Percentiles rank a stretch among this genome's conserved stretches.
Evolutionary conservation across 2,113 vertebrate species (phyloP).

Genomic region (Aleadryas rufinucha): DNA sequence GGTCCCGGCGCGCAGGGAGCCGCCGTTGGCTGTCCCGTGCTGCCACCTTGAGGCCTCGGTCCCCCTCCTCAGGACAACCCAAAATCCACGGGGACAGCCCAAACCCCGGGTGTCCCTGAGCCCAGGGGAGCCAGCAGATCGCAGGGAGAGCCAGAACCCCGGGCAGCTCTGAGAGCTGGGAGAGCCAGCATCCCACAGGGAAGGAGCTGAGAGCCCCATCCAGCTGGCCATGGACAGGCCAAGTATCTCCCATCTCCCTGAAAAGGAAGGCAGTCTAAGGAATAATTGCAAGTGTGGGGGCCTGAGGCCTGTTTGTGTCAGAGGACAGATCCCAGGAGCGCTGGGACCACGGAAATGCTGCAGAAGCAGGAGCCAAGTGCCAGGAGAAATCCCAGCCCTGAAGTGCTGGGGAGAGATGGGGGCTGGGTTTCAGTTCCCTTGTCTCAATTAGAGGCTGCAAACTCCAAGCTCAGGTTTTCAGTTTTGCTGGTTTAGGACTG

Average conservation of each 20-base stretch:
- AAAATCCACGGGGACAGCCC: neutral
- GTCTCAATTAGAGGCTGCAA: neutral
- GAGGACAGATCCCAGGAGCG: neutral
- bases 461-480: neutral
- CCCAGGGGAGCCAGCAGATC: too few species aligned
- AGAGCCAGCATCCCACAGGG: accelerated
- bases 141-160: neutral
- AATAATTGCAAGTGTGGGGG: accelerated
- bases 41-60: conserved; percentile 38
- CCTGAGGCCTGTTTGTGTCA: neutral
- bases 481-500: neutral
- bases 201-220: neutral
- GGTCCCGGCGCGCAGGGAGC: neutral
- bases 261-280: neutral
- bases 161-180: neutral
- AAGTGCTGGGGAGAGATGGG: neutral
- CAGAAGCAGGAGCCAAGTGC: neutral
- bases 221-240: neutral
- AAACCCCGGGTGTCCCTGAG: accelerated
- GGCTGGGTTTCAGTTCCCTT: neutral
- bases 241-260: accelerated
- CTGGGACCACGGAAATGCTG: neutral
- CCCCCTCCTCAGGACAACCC: accelerated
- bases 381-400: accelerated
- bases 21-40: neutral